phyloP scores from a whole-genome alignment of 2,888 invertebrate genomes.

The Tenthredo distinguenda region DNA sequence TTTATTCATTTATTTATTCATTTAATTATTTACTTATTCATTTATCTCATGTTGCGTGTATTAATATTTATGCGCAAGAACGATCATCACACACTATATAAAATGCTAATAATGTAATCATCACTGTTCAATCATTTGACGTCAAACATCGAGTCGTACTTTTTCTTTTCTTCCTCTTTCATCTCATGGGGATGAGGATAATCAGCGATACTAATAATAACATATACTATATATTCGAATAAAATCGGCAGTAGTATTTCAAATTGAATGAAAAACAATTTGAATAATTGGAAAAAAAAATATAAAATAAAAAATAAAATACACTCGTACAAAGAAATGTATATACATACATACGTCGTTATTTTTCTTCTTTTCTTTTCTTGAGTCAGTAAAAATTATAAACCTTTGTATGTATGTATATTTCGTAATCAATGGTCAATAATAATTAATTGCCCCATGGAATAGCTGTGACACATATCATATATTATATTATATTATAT shows the following conservation, averaged over 20 bases:
- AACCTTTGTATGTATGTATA: too few relatives aligned
- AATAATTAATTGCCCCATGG: background rate
- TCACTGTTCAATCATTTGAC: background rate
- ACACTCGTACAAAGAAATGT: background rate
- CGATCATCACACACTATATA: background rate
- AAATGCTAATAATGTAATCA: background rate
- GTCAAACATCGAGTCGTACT: background rate
- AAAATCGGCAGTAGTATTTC: background rate
- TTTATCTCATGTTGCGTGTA: background rate
- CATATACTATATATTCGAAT: too few relatives aligned
- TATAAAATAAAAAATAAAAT: background rate
- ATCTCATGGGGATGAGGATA: too few relatives aligned
- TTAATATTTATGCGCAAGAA: background rate
- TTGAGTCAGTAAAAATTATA: background rate
- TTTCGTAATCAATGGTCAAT: too few relatives aligned
- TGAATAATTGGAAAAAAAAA: background rate
- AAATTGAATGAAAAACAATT: background rate
- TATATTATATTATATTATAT: too few relatives aligned
- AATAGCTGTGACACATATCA: background rate
- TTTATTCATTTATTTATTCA: background rate
- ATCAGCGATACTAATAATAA: too few relatives aligned
- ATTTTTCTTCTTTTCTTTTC: background rate
- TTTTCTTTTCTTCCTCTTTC: too few relatives aligned
- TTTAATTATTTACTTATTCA: background rate
- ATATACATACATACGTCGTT: background rate